These are phyloP conservation scores for Tubulanus polymorphus DNA, from an alignment of 2,888 invertebrate species.

Conservation along the genomic window DNA sequence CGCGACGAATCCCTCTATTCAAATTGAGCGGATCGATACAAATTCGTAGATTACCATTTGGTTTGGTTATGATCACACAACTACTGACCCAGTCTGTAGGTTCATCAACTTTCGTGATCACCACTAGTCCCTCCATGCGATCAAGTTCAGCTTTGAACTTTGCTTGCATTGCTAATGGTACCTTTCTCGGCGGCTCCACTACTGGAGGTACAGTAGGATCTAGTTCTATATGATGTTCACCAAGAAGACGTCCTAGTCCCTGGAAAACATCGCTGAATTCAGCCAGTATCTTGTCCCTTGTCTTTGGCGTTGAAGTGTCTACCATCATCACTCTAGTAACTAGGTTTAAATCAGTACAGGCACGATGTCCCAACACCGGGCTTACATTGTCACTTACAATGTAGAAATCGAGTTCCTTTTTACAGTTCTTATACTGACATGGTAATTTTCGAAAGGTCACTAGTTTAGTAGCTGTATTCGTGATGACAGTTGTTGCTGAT, in stretches of 20 bases:
- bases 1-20: slow-evolving; percentile 20
- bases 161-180: neutral
- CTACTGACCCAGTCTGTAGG: slow-evolving; percentile 25
- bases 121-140: slow-evolving; percentile 12
- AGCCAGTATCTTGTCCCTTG: neutral
- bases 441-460: neutral
- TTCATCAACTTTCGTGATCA: slow-evolving; percentile 15
- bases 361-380: no score
- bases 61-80: slow-evolving; percentile 19
- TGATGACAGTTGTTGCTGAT: no score
- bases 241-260: no score
- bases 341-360: no score
- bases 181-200: neutral
- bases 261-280: no score
- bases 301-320: no score
- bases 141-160: neutral
- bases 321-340: no score
- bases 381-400: no score
- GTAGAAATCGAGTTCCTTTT: no score
- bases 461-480: no score
- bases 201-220: neutral
- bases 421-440: no score
- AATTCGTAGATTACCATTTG: slow-evolving; percentile 24
- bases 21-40: slow-evolving; percentile 24
- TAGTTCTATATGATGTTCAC: no score